phyloP scores from a whole-genome alignment of 37 sponge, comb jelly and placozoan genomes.

The Aplysina aerophoba region DNA sequence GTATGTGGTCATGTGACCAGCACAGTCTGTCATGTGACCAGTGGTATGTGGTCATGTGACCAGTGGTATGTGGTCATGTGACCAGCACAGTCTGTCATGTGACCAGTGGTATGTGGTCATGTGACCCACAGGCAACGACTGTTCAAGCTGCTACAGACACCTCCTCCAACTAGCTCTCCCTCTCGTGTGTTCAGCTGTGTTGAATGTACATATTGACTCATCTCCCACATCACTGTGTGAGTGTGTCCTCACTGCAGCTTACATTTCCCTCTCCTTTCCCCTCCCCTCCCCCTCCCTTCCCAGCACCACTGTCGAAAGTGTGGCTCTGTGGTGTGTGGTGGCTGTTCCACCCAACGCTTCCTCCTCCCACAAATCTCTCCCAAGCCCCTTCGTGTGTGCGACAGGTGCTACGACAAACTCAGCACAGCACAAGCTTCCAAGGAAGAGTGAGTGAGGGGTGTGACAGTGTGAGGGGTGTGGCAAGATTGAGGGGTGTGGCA shows the following conservation, averaged over 20 bases:
- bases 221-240: no score
- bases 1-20: no score
- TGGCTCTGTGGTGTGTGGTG: conserved; percentile 88
- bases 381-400: conserved; percentile 91
- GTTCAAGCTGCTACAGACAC: no score
- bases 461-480: neutral
- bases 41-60: no score
- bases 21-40: no score
- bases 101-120: no score
- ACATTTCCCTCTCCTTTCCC: neutral
- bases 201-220: no score
- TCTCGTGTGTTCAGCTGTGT: no score
- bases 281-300: conserved; percentile 4
- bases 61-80: neutral
- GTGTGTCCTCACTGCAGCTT: neutral
- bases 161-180: no score
- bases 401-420: conserved; percentile 78
- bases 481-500: neutral
- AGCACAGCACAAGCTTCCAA: conserved; percentile 25
- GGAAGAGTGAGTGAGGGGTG: neutral
- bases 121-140: no score
- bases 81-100: no score
- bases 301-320: conserved; percentile 97
- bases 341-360: conserved; percentile 82
- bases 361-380: conserved; percentile 66